Base-by-base conservation (phyloP, 2,113 vertebrate species). In the Carlito syrichta region DNA sequence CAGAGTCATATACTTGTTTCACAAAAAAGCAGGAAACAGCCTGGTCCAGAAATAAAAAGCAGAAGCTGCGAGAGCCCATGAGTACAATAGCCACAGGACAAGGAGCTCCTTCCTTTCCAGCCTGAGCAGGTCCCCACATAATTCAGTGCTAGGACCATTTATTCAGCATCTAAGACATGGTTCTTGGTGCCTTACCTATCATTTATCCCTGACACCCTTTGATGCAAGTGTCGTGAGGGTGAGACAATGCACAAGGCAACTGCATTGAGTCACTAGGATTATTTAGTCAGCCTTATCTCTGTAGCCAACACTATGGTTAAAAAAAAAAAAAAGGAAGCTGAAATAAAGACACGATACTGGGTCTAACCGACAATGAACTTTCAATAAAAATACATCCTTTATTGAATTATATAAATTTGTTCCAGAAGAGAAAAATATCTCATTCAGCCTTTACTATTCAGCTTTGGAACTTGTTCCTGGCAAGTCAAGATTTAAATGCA, bases 1-100 rank as follows among this genome's bases (percentile, higher is more conserved):
- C 45, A 56, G n/a, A n/a, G 32, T 9, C 68, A 8, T 38, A 22
- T 2, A 19, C 22, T 84, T 94, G 54, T 76, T 68, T 12, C 0
- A 1, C 66, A 48, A 69, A 86, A 54, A 90, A 68, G 69, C 91
- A 94, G 87, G 89, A 95, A 90, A 87, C 79, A 90, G 50, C 43
- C 66, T 62, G 27, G 48, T 50, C 20, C 74, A 74, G 91, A 90
- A 93, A 85, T 50, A 73, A 50, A 84, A 96, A 69, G 43, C 56
- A 92, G 95, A 94, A 89, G 73, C 45, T 12, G 35, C 52, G 56
- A 54, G 22, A 32, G 20, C 19, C 2, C 0, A 3, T 22, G 38
- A 66, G 32, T 30, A 79, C 68, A 78, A 40, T 8, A 30, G 3
- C 52, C 63, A 86, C 78, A 86, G 78, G 60, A 35, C 50, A 77